Evolutionary conservation across 2,888 invertebrate genomes (phyloP).

Genomic region (Drosophila mimica): DNA sequence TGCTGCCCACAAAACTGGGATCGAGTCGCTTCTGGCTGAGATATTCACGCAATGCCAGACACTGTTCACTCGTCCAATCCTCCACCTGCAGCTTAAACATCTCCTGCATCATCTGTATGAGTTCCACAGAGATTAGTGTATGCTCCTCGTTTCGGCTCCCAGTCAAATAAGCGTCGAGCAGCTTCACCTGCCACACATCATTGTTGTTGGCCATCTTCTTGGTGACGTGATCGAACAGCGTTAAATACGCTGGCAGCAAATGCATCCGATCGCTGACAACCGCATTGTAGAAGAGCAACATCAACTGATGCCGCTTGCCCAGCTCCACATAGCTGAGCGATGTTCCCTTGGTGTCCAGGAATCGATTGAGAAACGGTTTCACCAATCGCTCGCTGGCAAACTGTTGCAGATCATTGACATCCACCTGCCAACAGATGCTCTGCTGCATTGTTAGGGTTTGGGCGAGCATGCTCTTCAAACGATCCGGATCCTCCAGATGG

Average conservation of each 20-base stretch:
- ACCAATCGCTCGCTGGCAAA: constrained; percentile 91
- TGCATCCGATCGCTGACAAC: constrained; percentile 92
- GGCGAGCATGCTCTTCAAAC: constrained; percentile 91
- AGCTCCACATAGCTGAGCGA: constrained; percentile 78
- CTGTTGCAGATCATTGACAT: constrained; percentile 89
- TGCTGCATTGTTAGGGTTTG: constrained; percentile 91
- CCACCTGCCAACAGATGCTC: constrained; percentile 84
- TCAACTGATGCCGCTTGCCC: constrained; percentile 87
- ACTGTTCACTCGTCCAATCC: constrained; percentile 59
- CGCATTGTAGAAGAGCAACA: constrained; percentile 91
- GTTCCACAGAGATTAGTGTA: constrained; percentile 81
- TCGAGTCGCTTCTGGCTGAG: constrained; percentile 71
- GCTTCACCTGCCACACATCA: constrained; percentile 91
- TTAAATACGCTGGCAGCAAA: constrained; percentile 90
- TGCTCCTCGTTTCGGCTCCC: constrained; percentile 48
- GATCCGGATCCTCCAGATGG: constrained; percentile 93
- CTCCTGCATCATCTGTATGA: constrained; percentile 81
- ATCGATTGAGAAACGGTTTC: constrained; percentile 89
- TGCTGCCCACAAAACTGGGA: constrained; percentile 65
- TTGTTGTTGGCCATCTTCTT: constrained; percentile 62
- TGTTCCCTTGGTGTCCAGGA: constrained; percentile 85
- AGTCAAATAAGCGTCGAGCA: constrained; percentile 87
- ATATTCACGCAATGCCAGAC: constrained; percentile 77
- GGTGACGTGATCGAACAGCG: constrained; percentile 86
- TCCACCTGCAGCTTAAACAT: constrained; percentile 78